phyloP scores from a whole-genome alignment of 2,888 invertebrate genomes.

The Heteromurus nitidus region DNA sequence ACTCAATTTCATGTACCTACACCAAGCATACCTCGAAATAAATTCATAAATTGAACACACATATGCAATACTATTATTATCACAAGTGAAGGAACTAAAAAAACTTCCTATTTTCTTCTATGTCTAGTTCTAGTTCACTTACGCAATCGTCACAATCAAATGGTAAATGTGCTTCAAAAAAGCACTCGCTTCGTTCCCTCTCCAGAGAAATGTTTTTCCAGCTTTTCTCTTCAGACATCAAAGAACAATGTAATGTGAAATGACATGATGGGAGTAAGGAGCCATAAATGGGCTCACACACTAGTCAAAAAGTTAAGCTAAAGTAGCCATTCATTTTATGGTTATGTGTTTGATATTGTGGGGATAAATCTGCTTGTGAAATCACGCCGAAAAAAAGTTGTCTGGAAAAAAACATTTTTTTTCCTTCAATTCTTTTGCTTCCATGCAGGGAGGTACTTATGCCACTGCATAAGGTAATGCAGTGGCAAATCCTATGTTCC shows the following conservation, averaged over 20 bases:
- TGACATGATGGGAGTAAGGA: conserved; percentile 22
- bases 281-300: neutral
- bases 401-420: neutral
- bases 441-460: neutral
- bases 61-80: conserved; percentile 12
- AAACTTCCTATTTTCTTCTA: neutral
- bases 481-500: conserved; percentile 3
- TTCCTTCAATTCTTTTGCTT: neutral
- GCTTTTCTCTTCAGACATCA: neutral
- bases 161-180: neutral
- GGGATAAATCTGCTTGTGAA: conserved; percentile 31
- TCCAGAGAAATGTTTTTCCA: neutral
- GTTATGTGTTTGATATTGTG: conserved; percentile 33
- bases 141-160: conserved; percentile 29
- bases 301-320: conserved; percentile 28
- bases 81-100: neutral
- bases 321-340: conserved; percentile 43
- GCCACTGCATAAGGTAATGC: neutral
- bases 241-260: conserved; percentile 15
- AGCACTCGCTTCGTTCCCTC: neutral
- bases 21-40: neutral
- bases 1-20: neutral
- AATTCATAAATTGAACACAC: neutral
- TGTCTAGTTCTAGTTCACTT: conserved; percentile 38
- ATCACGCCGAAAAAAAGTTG: conserved; percentile 1